These are phyloP conservation scores for Lutjanus argentimaculatus DNA, from an alignment of 2,797 vertebrate genomes.

Conservation along the genomic window DNA sequence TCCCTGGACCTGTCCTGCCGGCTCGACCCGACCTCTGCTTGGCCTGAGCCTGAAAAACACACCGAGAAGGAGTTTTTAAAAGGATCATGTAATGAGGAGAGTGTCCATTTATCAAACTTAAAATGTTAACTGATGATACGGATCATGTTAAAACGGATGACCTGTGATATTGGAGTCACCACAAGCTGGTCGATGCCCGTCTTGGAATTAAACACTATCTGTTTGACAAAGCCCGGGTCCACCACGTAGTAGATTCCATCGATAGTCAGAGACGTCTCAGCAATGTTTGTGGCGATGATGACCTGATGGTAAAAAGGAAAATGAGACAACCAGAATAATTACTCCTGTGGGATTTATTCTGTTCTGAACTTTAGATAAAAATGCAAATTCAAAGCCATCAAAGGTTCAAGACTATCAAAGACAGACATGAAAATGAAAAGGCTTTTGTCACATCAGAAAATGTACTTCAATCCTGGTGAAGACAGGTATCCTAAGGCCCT, in stretches of 20 bases:
- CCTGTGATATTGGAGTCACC: slow-evolving; percentile 96
- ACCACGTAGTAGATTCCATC: slow-evolving; percentile 96
- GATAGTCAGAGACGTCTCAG: slow-evolving; percentile 94
- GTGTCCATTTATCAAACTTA: neutral
- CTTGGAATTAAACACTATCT: slow-evolving; percentile 96
- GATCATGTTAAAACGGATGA: slow-evolving; percentile 38
- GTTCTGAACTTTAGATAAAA: no score
- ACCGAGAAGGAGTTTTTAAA: neutral
- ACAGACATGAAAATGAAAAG: neutral
- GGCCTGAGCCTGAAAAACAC: slow-evolving; percentile 91
- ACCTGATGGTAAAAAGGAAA: slow-evolving; percentile 79
- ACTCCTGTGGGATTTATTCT: neutral
- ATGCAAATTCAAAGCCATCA: no score
- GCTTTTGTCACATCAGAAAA: no score
- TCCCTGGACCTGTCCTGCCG: slow-evolving; percentile 95
- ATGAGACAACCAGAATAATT: neutral
- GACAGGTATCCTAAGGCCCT: no score
- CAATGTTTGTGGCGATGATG: slow-evolving; percentile 95
- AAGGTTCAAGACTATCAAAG: no score
- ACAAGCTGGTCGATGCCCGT: slow-evolving; percentile 96
- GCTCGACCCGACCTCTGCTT: slow-evolving; percentile 97
- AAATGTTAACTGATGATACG: neutral
- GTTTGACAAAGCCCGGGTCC: slow-evolving; percentile 95
- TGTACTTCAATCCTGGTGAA: no score
- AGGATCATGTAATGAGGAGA: slow-evolving; percentile 77